Base-by-base conservation (phyloP, 2,888 invertebrate species). In the Tipula lateralis region DNA sequence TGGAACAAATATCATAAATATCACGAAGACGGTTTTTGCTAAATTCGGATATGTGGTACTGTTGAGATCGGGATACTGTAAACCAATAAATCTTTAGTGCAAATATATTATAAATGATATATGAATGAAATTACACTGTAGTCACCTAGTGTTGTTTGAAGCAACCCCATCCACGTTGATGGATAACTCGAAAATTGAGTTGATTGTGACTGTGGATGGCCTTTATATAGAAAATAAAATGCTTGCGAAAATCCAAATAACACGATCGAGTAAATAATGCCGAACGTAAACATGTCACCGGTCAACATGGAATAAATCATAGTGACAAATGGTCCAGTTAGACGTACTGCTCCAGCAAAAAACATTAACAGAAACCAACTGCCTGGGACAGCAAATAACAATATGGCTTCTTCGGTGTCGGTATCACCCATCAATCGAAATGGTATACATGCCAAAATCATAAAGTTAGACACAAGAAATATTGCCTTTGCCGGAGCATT, bases 241-340 rank as follows among this genome's bases (percentile, higher is more conserved):
- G 99, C 96, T 91, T 99, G 98, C 0, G 98, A 97, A 91, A 99
- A 99, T 24, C 98, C 98, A 87, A 98, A 95, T 4, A 99, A 92
- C 39, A 99, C 96, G 87, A 99, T 96, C 87, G 94, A 93, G 90
- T 99, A 99, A 89, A 99, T 99, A 87, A 99, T 98, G 86, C 97
- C 97, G 89, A 99, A 99, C 30, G 99, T 97, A 89, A 99, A 94
- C 96, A 99, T 97, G 91, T 99, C 99, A 83, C 99, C 99, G 0
- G 96, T 96, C 88, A 99, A 97, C 99, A 99, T 99, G 88, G 97
- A 97, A 92, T 98, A 99, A 87, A 99, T 97, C 98, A 99, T 99
- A 12, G 99, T 99, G 85, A 99, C 99, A 91, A 99, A 99, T 0
- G 99, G 99, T 81, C 99, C 99, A 0, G 99, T 99, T 87, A 99